Evolutionary conservation across 2,888 invertebrate species (phyloP).

Genomic region (Eupithecia inturbata): DNA sequence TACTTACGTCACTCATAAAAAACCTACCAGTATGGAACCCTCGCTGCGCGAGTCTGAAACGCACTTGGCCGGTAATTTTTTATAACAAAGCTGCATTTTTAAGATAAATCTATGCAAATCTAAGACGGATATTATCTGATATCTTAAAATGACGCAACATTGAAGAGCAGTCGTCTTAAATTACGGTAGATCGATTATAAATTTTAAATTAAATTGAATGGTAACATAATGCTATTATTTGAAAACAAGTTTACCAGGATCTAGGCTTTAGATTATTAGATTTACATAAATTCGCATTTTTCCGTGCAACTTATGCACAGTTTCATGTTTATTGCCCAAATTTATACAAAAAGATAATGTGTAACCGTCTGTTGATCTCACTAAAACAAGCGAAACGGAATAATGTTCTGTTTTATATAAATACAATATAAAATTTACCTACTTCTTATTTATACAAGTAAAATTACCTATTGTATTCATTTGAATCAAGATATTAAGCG

Average conservation of each 20-base stretch:
- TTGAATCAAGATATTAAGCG: background rate
- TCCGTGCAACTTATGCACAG: background rate
- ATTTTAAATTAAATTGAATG: constrained; percentile 15
- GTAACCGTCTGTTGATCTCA: background rate
- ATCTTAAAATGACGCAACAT: constrained; percentile 17
- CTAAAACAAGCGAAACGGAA: background rate
- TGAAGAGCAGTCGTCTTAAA: constrained; percentile 1
- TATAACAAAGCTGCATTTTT: background rate
- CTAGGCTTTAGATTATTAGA: constrained; percentile 16
- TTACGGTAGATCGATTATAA: background rate
- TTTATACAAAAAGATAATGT: background rate
- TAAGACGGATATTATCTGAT: constrained; percentile 21
- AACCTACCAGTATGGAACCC: background rate
- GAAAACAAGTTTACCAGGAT: constrained; percentile 28
- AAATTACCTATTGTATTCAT: background rate
- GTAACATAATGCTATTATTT: constrained; percentile 8
- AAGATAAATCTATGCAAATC: background rate
- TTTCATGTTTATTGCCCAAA: background rate
- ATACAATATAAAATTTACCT: background rate
- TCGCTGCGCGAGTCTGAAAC: background rate
- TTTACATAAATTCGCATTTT: constrained; percentile 16
- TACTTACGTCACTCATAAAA: background rate
- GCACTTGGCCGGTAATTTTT: background rate
- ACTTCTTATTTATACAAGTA: background rate
- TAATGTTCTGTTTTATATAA: background rate